Base-by-base conservation (phyloP, 2,888 invertebrate species). In the Bombylius discolor region DNA sequence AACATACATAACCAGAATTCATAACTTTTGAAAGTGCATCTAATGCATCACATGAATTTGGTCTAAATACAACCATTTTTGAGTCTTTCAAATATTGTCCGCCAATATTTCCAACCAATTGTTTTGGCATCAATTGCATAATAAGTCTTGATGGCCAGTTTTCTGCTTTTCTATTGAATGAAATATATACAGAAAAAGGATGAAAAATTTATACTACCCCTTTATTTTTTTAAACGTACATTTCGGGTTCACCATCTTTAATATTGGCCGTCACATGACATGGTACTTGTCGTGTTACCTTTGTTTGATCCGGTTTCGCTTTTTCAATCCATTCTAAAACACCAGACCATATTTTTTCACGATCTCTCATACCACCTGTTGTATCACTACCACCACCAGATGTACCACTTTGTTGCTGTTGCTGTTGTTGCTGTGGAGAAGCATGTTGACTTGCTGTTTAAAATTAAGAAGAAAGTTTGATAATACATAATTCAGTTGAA, bases 51-150 rank as follows among this genome's bases (percentile, higher is more conserved):
- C 91, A 89, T 2, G 85, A 84, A 64, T 88, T 84, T 1, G 90
- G 83, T 68, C 91, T 88, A 73, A 96, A 95, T 46, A 89, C 78
- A 42, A 97, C 94, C 36, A 93, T 93, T 73, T 92, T 91, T 33
- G 94, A 90, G 74, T 94, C 93, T 69, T 90, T 90, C 33, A 94
- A 78, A 73, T 88, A 90, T 62, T 85, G 83, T 0, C 91, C 90
- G 1, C 92, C 92, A 63, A 95, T 89, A 72, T 84, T 92, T 61
- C 91, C 90, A 64, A 96, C 87, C 60, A 96, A 76, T 66, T 87
- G 86, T 67, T 93, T 94, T 0, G 95, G 96, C 86, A 96, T 91
- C 61, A 96, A 72, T 73, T 95, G 95, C 91, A 96, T 94, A 51
- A 93, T 82, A 45, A 97, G 73, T 68, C 92, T 93, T 62, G 82